Evolutionary conservation across 2,113 vertebrate genomes (phyloP).

Genomic region (Sander vitreus): DNA sequence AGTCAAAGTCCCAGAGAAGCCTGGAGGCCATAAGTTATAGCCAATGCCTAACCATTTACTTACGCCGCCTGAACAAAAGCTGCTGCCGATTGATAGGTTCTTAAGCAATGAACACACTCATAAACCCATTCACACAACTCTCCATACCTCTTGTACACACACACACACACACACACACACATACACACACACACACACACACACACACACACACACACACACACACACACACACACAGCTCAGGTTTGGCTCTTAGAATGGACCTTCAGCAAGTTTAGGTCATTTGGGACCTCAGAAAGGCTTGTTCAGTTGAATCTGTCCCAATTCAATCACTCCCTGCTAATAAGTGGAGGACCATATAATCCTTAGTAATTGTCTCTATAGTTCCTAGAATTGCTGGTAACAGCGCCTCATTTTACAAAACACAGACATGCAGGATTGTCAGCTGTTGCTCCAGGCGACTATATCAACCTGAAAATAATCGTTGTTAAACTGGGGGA

Average conservation of each 20-base stretch:
- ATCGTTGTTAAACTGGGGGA: neutral
- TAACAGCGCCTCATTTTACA: slow-evolving; percentile 5
- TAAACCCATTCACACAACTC: slow-evolving; percentile 27
- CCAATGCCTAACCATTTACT: slow-evolving; percentile 82
- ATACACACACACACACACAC: neutral
- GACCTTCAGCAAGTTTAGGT: slow-evolving; percentile 17
- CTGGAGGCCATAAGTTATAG: slow-evolving; percentile 83
- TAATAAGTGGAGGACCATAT: slow-evolving; percentile 13
- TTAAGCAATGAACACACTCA: slow-evolving; percentile 40
- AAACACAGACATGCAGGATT: slow-evolving; percentile 14
- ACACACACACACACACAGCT: slow-evolving; percentile 3
- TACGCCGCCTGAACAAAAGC: slow-evolving; percentile 87
- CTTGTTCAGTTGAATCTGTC: slow-evolving; percentile 30
- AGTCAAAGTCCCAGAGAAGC: slow-evolving; percentile 87
- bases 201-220: neutral
- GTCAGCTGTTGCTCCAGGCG: neutral
- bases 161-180: neutral
- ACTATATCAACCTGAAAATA: slow-evolving; percentile 3
- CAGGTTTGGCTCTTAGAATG: slow-evolving; percentile 3
- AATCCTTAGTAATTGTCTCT: slow-evolving; percentile 23
- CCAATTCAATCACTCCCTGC: slow-evolving; percentile 28
- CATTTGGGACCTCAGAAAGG: slow-evolving; percentile 22
- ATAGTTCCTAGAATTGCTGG: neutral
- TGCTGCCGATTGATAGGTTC: slow-evolving; percentile 72
- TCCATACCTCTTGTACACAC: neutral